Conservation (phyloP, 2,113 vertebrate genomes). For the Marmota flaviventris region DNA sequence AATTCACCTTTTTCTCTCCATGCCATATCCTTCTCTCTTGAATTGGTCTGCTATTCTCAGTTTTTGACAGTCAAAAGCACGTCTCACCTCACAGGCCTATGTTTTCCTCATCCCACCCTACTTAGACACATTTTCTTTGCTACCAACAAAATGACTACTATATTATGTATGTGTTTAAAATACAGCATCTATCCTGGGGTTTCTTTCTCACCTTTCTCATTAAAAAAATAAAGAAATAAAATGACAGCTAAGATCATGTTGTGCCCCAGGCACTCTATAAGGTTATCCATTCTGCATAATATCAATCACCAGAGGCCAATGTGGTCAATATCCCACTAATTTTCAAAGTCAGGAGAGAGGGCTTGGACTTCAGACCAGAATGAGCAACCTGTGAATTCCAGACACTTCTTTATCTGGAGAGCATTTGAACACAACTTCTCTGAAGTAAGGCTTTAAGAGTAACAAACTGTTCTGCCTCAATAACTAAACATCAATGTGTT, state of each 20-base stretch:
- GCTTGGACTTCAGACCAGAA: neutral
- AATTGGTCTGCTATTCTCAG: neutral
- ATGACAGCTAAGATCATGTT: neutral
- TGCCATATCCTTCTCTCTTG: rapidly evolving
- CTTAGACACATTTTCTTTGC: neutral
- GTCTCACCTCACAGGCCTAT: neutral
- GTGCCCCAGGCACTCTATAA: neutral
- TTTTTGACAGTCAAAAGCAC: neutral
- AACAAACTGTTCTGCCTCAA: neutral
- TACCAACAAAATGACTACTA: neutral
- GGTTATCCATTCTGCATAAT: neutral
- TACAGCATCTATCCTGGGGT: neutral
- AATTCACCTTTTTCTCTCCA: neutral
- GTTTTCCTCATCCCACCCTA: neutral
- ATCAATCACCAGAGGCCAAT: neutral
- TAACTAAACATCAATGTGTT: neutral
- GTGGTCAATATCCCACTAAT: neutral
- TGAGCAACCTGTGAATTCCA: neutral
- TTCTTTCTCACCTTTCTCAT: neutral
- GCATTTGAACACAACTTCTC: neutral
- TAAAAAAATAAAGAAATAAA: constrained; percentile 8
- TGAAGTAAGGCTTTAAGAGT: neutral
- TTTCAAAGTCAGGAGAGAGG: neutral
- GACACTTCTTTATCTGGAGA: neutral
- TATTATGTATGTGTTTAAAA: neutral